A percentile compares a stretch with the other conserved stretches of the same genome.
Conservation (phyloP, 1,140 invertebrate species). For the Monomorium pharaonis region DNA sequence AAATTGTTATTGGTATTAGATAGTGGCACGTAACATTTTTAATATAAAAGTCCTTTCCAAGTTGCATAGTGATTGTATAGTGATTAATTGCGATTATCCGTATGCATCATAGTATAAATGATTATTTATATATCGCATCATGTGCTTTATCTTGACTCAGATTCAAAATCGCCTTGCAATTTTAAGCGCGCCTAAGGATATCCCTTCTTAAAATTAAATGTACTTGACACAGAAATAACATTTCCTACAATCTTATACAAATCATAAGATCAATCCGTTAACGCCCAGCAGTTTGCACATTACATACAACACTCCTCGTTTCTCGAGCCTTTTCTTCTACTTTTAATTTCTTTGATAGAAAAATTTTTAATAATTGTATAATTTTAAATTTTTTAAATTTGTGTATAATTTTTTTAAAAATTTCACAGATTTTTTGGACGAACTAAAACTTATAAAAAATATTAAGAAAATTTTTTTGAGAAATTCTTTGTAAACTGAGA, state of each 20-base stretch:
- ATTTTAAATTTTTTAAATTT: too few relatives aligned
- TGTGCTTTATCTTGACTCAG: slow-evolving; percentile 2
- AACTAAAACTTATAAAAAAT: too few relatives aligned
- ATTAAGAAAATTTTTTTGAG: too few relatives aligned
- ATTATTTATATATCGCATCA: slow-evolving; percentile 16
- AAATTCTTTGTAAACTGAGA: too few relatives aligned
- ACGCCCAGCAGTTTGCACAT: not conserved
- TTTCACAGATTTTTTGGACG: too few relatives aligned
- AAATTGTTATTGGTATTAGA: slow-evolving; percentile 33
- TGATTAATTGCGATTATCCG: slow-evolving; percentile 41
- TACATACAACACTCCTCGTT: not conserved
- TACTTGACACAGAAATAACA: not conserved
- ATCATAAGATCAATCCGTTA: slow-evolving; percentile 18
- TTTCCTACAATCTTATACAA: not conserved
- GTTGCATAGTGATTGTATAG: slow-evolving; percentile 23
- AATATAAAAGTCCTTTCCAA: slow-evolving; percentile 23
- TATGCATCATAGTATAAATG: slow-evolving; percentile 15
- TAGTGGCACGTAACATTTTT: slow-evolving; percentile 48
- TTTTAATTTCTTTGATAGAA: not conserved
- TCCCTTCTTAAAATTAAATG: not conserved
- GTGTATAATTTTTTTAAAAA: too few relatives aligned
- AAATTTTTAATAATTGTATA: too few relatives aligned
- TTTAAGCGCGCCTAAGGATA: not conserved
- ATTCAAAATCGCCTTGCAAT: not conserved
- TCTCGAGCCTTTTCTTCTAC: not conserved